These are phyloP conservation scores for Hiodon alosoides DNA, from an alignment of 2,113 vertebrate genomes.

Conservation along the genomic window DNA sequence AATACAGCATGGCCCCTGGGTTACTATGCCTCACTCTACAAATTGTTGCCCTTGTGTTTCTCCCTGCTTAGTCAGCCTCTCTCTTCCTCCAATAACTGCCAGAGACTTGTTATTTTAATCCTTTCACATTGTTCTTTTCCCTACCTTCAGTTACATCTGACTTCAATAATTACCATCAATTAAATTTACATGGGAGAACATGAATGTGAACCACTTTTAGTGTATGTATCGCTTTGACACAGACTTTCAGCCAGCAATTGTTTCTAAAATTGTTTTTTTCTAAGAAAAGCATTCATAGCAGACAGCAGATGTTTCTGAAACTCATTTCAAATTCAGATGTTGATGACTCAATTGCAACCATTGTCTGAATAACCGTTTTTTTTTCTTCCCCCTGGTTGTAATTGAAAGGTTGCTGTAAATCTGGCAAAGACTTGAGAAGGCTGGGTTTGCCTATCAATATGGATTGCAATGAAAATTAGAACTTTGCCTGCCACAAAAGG, in stretches of 20 bases:
- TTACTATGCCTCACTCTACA: too few species aligned
- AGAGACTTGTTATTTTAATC: too few species aligned
- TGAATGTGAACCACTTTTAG: not conserved
- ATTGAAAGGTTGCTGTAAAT: conserved; percentile 16
- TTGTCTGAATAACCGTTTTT: conserved; percentile 18
- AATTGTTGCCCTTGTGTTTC: too few species aligned
- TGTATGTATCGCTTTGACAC: not conserved
- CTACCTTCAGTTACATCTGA: too few species aligned
- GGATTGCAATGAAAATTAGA: conserved; percentile 16
- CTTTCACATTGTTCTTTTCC: too few species aligned
- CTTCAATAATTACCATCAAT: too few species aligned
- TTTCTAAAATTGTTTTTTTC: not conserved
- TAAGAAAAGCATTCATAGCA: not conserved
- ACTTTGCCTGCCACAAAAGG: conserved; percentile 13
- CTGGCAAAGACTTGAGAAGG: not conserved
- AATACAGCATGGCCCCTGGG: too few species aligned
- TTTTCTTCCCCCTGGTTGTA: conserved; percentile 16
- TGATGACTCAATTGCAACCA: conserved; percentile 10
- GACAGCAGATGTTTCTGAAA: not conserved
- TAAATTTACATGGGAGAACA: too few species aligned
- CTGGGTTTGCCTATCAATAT: not conserved
- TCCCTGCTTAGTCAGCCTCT: too few species aligned
- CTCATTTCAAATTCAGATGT: not conserved
- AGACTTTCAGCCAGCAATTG: not conserved
- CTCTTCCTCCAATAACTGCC: too few species aligned